Evolutionary conservation across 2,113 vertebrate species (phyloP), one percentile per base, ranked within the genome.

Genomic region (Eurystomus gularis): DNA sequence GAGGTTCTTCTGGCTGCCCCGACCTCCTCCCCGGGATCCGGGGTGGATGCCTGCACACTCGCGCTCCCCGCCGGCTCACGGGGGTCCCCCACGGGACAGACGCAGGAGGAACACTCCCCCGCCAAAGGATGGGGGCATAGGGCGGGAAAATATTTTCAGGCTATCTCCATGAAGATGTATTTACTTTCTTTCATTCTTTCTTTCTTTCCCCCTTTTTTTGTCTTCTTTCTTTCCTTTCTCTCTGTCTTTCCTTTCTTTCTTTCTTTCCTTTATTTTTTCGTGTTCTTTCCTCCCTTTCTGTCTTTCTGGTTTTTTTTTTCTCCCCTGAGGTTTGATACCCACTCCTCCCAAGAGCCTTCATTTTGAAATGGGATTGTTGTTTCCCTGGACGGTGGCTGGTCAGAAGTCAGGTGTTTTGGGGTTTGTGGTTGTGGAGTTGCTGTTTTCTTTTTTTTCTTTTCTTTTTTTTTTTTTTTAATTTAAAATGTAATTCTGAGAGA

Each of bases 401-500:
- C 91, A 91, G 66, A 73, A 96, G 96, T 96, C 96, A 96, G 96
- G 78, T 86, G 81, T 76, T 88, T 49, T 10, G 69, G 51, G 79
- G 62, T 31, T 87, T 82, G 57, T 39, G 82, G 29, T 48, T 73
- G 26, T 72, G 26, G n/a, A 18, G 46, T 35, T 84, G 26, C 33
- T 83, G 7, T 33, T 71, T 58, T 39, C 14, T 4, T 78, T 37
- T 24, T 10, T 37, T 54, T 31, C 28, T 58, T 31, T 24, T 82
- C 81, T 91, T 28, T 23, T 33, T 20, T 54, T 31, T 28, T 17
- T 23, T 19, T 58, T 18, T 46, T 13, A 42, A 55, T 71, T 54
- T 79, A 15, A 44, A 71, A 60, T 16, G 14, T 65, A 85, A 64
- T 60, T 92, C 90, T 96, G 93, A 96, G 95, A 98, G 96, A 98